These are phyloP conservation scores for Ctenosaura bakeri DNA, from an alignment of 2,797 vertebrate genomes.

Conservation along the genomic window DNA sequence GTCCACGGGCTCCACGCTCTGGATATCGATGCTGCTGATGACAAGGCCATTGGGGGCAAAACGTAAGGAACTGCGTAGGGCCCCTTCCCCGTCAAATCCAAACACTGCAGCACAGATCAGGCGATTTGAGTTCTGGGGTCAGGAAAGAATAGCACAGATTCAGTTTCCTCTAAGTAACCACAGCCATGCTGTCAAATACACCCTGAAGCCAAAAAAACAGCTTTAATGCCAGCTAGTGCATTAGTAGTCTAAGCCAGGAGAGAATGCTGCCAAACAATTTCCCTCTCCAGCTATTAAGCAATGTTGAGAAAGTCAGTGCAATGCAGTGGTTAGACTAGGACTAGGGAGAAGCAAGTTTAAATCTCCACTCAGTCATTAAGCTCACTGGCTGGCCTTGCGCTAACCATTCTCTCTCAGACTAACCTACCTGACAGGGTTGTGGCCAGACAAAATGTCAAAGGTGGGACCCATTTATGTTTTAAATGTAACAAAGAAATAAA, in stretches of 20 bases:
- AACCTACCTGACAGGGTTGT: neutral
- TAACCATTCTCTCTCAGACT: neutral
- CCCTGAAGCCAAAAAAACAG: neutral
- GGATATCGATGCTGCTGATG: slow-evolving; percentile 93
- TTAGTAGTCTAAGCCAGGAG: neutral
- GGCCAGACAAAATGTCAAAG: too few relatives aligned
- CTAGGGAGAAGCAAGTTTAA: neutral
- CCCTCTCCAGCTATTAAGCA: neutral
- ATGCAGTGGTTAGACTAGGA: neutral
- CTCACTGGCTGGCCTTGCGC: too few relatives aligned
- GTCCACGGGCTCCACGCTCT: slow-evolving; percentile 93
- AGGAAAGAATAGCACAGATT: neutral
- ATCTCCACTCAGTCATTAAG: neutral
- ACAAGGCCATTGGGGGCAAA: slow-evolving; percentile 89
- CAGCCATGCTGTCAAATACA: neutral
- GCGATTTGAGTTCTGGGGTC: slow-evolving; percentile 35
- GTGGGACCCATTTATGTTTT: neutral
- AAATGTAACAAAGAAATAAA: neutral
- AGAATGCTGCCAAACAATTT: neutral
- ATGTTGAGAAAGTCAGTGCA: too few relatives aligned
- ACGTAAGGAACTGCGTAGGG: slow-evolving; percentile 77
- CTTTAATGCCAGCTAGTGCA: neutral
- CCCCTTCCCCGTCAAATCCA: slow-evolving; percentile 83
- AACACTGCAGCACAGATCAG: slow-evolving; percentile 77
- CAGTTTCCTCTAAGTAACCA: neutral